Evolutionary conservation across 2,888 invertebrate species (phyloP), one percentile per base, ranked within the genome.

Genomic region (Dolichomitus sp.): DNA sequence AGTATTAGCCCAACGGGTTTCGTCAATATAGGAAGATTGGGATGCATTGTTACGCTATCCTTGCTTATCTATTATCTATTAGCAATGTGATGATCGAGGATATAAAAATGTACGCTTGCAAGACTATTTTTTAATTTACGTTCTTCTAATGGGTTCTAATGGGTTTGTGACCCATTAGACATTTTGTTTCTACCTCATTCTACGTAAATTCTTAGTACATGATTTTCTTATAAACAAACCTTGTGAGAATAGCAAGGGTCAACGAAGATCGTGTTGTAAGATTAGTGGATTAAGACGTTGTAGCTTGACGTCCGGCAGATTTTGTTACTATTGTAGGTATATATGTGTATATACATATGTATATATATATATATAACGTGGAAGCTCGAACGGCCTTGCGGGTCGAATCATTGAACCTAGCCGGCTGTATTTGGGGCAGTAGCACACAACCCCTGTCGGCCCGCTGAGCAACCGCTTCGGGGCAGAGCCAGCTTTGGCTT

Each of bases 351-450:
- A 23, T 57, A 30, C 30, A 57, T 57, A n/a, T 57, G 1, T n/a
- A 63, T 59, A 52, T 72, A 37, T 57, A 57, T 68, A 61, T 30
- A 17, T 63, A 50, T 59, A 70, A 54, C 11, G 42, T 52, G 17
- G 61, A 68, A 40, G 50, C 42, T 76, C 23, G 68, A 72, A 70
- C 83, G 84, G 84, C 85, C 85, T 85, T 85, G 85, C 70, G 80
- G 85, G 83, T 84, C 81, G 85, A 86, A 86, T 84, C 86, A 82
- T 86, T 86, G 84, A 85, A 85, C 87, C 84, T 83, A 84, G 79
- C 72, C 48, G 72, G 48, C 70, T 80, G 79, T 85, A 87, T 87
- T 85, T 86, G 79, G 87, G 87, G 83, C 85, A 87, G 87, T 87
- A 80, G 87, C 74, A 81, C 87, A 73, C 84, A 85, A 87, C 85